Evolutionary conservation across 2,797 vertebrate genomes (phyloP).

Genomic region (Chaunax sp.): DNA sequence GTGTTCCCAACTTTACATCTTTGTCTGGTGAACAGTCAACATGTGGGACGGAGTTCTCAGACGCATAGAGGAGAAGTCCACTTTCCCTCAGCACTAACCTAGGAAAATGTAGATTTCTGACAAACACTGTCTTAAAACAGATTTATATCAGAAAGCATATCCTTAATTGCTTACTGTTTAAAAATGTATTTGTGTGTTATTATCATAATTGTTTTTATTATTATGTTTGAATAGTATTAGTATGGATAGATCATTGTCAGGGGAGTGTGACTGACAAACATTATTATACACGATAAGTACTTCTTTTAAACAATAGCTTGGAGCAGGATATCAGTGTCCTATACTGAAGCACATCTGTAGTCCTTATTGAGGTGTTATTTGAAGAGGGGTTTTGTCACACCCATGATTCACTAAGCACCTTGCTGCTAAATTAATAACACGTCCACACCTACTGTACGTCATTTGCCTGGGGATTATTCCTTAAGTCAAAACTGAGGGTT

Average conservation of each 20-base stretch:
- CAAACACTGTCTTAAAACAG: not conserved
- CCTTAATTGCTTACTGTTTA: too few relatives aligned
- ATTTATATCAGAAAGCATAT: too few relatives aligned
- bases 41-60: conserved; percentile 2
- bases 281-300: too few relatives aligned
- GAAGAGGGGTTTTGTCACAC: conserved; percentile 15
- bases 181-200: too few relatives aligned
- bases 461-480: conserved; percentile 24
- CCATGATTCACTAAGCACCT: conserved; percentile 13
- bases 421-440: conserved; percentile 3
- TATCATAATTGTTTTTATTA: too few relatives aligned
- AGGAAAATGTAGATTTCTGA: not conserved
- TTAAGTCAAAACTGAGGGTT: conserved; percentile 36
- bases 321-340: not conserved
- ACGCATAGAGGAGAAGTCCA: not conserved
- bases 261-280: too few relatives aligned
- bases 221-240: too few relatives aligned
- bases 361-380: not conserved
- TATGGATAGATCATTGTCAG: too few relatives aligned
- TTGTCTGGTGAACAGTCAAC: conserved; percentile 22
- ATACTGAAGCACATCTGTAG: conserved; percentile 6
- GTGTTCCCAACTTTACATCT: conserved; percentile 12
- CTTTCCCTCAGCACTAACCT: not conserved
- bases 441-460: conserved; percentile 23
- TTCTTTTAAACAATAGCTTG: conserved; percentile 4